These are phyloP conservation scores for Dermochelys coriacea DNA, from an alignment of 2,797 vertebrate genomes.

Conservation along the genomic window DNA sequence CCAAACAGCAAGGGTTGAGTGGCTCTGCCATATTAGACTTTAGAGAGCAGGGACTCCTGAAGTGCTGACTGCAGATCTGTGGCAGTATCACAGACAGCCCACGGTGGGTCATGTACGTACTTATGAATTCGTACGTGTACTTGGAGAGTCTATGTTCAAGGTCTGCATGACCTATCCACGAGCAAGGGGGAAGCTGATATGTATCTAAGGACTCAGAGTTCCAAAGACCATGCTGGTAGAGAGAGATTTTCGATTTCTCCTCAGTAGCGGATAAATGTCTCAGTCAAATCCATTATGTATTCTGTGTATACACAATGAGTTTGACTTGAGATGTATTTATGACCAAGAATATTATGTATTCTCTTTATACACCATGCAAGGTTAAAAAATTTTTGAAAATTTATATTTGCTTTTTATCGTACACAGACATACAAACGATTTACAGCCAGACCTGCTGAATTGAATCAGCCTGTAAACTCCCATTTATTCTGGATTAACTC, in stretches of 20 bases:
- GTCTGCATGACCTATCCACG: neutral
- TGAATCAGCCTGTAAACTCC: conserved; percentile 70
- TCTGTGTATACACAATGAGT: conserved; percentile 75
- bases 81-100: neutral
- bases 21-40: neutral
- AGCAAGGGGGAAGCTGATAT: neutral
- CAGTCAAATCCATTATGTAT: conserved; percentile 70
- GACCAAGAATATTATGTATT: conserved; percentile 81
- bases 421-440: conserved; percentile 71
- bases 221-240: neutral
- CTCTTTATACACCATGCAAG: conserved; percentile 81
- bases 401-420: conserved; percentile 82
- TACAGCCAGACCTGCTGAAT: conserved; percentile 73
- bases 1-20: neutral
- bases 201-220: neutral
- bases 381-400: conserved; percentile 80
- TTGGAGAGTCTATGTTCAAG: neutral
- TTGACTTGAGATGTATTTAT: conserved; percentile 83
- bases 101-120: neutral
- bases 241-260: conserved; percentile 49
- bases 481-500: conserved; percentile 75
- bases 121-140: neutral
- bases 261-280: conserved; percentile 61
- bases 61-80: neutral
- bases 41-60: neutral